These are phyloP conservation scores for Clitarchus hookeri DNA, from an alignment of 2,888 invertebrate genomes.

Conservation along the genomic window DNA sequence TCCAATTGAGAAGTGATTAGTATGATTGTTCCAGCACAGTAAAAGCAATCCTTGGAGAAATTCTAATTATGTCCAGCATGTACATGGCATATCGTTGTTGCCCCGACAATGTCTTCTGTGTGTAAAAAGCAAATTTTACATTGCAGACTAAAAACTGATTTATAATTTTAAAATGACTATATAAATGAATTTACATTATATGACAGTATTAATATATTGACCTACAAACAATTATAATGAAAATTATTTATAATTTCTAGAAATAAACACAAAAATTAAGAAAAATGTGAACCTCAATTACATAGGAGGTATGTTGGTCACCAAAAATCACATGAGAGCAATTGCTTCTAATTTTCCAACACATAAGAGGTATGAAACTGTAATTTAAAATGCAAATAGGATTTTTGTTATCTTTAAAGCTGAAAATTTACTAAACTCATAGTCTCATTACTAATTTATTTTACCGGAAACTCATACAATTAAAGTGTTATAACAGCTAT, in stretches of 20 bases:
- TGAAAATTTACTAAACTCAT: neutral
- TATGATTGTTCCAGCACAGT: no score
- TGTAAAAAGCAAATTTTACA: neutral
- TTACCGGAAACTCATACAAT: no score
- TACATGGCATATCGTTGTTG: neutral
- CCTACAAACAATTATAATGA: neutral
- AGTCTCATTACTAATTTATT: no score
- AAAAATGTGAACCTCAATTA: neutral
- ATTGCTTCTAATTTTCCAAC: neutral
- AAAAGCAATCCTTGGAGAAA: no score
- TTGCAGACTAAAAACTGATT: neutral
- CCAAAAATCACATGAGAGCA: neutral
- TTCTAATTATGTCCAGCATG: no score
- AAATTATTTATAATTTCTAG: neutral
- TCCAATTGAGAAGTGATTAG: no score
- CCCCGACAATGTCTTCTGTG: neutral
- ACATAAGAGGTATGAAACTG: neutral
- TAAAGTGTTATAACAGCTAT: no score
- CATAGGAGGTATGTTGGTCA: neutral
- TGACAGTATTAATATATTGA: neutral
- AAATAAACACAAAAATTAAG: neutral
- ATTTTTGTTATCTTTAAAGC: no score
- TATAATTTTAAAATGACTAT: neutral
- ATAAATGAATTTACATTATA: neutral
- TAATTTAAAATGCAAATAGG: neutral